A percentile compares a stretch with the other conserved stretches of the same genome.
Evolutionary conservation across 2,797 vertebrate species (phyloP).

Genomic region (Cuculus canorus): DNA sequence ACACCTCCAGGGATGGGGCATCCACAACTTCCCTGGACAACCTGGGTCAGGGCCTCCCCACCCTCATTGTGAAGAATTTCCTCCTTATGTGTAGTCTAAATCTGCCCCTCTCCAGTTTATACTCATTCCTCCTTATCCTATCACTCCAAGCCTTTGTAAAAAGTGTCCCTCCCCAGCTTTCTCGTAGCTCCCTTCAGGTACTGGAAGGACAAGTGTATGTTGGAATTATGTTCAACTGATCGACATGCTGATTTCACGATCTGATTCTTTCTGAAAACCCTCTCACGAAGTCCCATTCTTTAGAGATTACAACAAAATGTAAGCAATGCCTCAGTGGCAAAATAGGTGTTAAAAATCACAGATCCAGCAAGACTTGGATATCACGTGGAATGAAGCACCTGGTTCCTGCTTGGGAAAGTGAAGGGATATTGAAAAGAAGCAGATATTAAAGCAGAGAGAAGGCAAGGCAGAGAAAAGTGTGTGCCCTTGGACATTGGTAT

Average conservation of each 20-base stretch:
- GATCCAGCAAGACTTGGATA: neutral
- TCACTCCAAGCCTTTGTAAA: no score
- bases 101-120: no score
- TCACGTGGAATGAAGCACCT: neutral
- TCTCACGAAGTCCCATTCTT: neutral
- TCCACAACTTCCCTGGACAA: no score
- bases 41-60: no score
- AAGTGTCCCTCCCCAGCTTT: no score
- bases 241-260: neutral
- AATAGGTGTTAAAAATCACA: neutral
- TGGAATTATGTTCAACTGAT: neutral
- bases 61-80: no score
- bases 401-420: neutral
- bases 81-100: no score
- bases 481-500: neutral
- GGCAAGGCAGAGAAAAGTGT: neutral
- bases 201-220: no score
- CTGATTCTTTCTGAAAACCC: neutral
- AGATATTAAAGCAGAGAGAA: neutral
- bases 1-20: no score
- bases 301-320: neutral
- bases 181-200: no score
- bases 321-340: neutral
- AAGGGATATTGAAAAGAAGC: neutral
- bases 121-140: no score